phyloP scores from a whole-genome alignment of 2,797 vertebrate species.

The Neosilurus hyrtlii region DNA sequence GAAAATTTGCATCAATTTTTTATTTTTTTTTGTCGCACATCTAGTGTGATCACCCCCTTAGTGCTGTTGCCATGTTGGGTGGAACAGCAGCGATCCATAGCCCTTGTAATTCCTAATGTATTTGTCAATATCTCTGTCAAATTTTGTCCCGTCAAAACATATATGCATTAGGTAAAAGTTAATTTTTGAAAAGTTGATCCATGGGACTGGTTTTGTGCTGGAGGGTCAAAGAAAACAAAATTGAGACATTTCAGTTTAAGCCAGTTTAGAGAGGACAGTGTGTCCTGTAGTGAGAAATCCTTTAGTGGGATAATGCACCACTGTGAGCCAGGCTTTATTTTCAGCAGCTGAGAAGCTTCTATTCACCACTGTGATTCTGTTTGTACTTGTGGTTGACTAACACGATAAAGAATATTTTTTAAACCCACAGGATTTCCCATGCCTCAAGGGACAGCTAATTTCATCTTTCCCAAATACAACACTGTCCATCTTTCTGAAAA shows the following conservation, averaged over 20 bases:
- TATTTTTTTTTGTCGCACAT: too few relatives aligned
- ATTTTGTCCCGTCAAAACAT: too few relatives aligned
- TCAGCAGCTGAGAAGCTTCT: not conserved
- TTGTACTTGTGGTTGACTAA: not conserved
- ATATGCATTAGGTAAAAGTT: too few relatives aligned
- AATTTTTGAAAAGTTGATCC: too few relatives aligned
- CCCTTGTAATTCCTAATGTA: too few relatives aligned
- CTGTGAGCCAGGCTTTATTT: not conserved
- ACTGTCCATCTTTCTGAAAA: not conserved
- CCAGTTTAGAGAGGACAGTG: not conserved
- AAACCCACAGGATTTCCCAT: constrained; percentile 1
- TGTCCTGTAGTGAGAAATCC: not conserved
- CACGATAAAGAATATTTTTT: constrained; percentile 4
- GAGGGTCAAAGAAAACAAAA: not conserved
- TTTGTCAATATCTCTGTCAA: too few relatives aligned
- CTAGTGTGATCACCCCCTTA: too few relatives aligned
- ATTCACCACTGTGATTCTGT: not conserved
- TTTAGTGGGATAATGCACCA: not conserved
- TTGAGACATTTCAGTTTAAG: not conserved
- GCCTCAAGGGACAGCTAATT: not conserved
- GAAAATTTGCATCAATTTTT: too few relatives aligned
- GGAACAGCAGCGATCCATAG: too few relatives aligned
- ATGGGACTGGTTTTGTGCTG: too few relatives aligned
- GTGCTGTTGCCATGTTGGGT: too few relatives aligned
- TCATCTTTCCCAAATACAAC: not conserved